Evolutionary conservation across 2,113 vertebrate genomes (phyloP), one percentile per base, ranked within the genome.

Genomic region (Myodes glareolus): DNA sequence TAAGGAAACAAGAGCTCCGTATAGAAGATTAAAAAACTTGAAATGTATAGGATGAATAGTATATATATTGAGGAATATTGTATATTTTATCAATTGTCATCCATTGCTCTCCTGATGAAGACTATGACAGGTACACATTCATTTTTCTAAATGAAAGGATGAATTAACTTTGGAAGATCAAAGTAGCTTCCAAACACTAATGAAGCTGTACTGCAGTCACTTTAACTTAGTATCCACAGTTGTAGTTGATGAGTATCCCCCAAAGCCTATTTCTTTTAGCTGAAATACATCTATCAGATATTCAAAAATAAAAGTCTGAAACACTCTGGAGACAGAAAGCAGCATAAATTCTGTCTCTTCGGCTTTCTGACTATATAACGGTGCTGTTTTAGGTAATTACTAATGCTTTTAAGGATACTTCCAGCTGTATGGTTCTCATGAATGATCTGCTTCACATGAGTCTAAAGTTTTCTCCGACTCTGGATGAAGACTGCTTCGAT

Each of bases 151-250:
- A 87, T n/a, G 91, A 80, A 61, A 73, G 80, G 31, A 27, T 33
- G 36, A 42, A 91, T 36, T 87, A 92, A 89, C 16, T 88, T 95
- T 50, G 87, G 52, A 95, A 84, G 72, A 87, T 21, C 45, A 88
- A 94, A 93, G 29, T 33, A 55, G 19, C 9, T 84, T 95, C 23
- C 27, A 70, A 73, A 68, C 29, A 47, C 16, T 31, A n/a, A 77
- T 50, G 47, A 47, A 65, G 16, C 10, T 47, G 65, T 45, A 85
- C 10, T 31, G 81, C 45, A 63, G 8, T 77, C 19, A 21, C 21
- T 55, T 61, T 65, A 84, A 92, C 2, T 31, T 42, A 52, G 50
- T 23, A 52, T 27, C 42, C 16, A 7, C 33, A 68, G 36, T 47
- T 42, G 27, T 47, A 39, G 29, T 29, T 8, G 50, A 50, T 11